Evolutionary conservation across 2,113 vertebrate genomes (phyloP).

Genomic region (Tenrec ecaudatus): DNA sequence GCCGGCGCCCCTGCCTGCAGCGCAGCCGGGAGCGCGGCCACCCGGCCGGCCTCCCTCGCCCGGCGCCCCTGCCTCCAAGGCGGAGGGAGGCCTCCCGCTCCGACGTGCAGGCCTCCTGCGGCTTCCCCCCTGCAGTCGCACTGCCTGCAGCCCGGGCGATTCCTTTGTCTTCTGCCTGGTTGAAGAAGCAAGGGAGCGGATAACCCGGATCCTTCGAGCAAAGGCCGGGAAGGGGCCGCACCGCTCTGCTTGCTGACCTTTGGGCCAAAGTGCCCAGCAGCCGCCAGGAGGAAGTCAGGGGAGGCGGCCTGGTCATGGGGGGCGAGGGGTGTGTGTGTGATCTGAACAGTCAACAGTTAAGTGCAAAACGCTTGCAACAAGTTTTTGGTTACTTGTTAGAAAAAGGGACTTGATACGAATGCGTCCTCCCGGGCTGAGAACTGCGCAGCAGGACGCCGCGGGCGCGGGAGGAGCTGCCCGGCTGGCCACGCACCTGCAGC

Average conservation of each 20-base stretch:
- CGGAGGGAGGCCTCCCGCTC: slow-evolving; percentile 25
- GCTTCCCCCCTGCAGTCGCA: slow-evolving; percentile 35
- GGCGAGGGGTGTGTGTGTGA: neutral
- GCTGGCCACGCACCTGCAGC: neutral
- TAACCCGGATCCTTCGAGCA: slow-evolving; percentile 69
- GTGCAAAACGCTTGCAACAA: neutral
- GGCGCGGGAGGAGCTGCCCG: neutral
- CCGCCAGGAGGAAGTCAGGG: slow-evolving; percentile 12
- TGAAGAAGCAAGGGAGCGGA: slow-evolving; percentile 76
- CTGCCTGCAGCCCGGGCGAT: slow-evolving; percentile 71
- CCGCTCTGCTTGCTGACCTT: slow-evolving; percentile 60
- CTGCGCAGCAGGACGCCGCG: neutral
- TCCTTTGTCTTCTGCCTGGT: slow-evolving; percentile 78
- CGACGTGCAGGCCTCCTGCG: slow-evolving; percentile 50
- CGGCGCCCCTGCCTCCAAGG: neutral
- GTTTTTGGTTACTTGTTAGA: neutral
- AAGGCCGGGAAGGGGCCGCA: slow-evolving; percentile 55
- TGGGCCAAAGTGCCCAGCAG: slow-evolving; percentile 75
- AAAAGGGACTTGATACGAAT: neutral
- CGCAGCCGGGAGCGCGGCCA: neutral
- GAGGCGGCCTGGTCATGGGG: slow-evolving; percentile 46
- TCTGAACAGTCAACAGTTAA: slow-evolving; percentile 9
- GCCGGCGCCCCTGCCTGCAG: neutral
- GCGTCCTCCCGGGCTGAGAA: neutral
- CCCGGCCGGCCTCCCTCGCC: neutral